These are phyloP conservation scores for Mixornis gularis DNA, from an alignment of 2,113 vertebrate genomes.

Conservation along the genomic window DNA sequence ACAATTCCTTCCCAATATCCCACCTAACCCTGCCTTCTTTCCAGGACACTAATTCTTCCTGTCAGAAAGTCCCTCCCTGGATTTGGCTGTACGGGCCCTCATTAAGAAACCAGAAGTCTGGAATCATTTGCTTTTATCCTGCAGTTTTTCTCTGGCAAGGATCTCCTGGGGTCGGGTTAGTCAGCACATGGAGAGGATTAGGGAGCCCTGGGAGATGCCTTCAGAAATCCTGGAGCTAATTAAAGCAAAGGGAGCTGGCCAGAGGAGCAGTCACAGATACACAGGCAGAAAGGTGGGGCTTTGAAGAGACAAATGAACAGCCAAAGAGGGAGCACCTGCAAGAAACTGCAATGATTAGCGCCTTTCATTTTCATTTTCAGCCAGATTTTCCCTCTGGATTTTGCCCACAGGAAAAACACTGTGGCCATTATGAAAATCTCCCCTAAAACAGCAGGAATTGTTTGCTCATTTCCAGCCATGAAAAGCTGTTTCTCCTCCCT, in stretches of 20 bases:
- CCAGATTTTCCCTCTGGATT: not conserved
- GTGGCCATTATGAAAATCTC: not conserved
- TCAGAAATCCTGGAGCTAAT: conserved; percentile 16
- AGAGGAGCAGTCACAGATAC: not conserved
- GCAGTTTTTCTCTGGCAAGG: not conserved
- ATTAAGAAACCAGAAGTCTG: conserved; percentile 5
- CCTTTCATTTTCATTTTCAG: not conserved
- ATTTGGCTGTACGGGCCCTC: not conserved
- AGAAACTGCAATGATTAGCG: not conserved
- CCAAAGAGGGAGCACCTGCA: not conserved
- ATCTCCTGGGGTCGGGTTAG: not conserved
- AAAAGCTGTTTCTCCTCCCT: not conserved
- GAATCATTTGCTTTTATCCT: conserved; percentile 6
- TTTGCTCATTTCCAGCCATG: not conserved
- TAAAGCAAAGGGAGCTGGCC: not conserved
- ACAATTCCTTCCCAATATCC: not conserved
- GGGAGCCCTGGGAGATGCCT: conserved; percentile 2
- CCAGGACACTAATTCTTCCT: not conserved
- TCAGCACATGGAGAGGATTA: not conserved
- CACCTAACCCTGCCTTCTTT: not conserved
- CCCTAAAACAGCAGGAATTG: not conserved
- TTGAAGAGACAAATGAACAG: not conserved
- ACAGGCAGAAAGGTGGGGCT: not conserved
- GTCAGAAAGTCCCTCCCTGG: not conserved
- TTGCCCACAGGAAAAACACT: not conserved